Percentiles rank a stretch among this genome's conserved stretches.
Conservation (phyloP, 2,797 vertebrate genomes). For the Manis javanica region DNA sequence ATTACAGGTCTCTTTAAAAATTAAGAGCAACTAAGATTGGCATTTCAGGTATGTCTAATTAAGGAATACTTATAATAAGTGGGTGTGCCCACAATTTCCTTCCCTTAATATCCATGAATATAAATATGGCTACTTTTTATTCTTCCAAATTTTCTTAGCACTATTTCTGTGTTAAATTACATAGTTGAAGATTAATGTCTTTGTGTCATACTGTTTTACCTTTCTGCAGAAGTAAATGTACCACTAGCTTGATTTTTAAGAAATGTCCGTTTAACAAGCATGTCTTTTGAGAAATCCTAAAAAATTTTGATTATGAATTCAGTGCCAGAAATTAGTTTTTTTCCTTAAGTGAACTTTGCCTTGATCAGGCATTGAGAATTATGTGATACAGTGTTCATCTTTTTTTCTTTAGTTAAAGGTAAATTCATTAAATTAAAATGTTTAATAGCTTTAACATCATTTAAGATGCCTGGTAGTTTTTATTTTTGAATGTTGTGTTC, state of each 20-base stretch:
- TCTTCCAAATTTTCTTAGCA: neutral
- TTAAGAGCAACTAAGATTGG: neutral
- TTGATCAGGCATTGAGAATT: constrained; percentile 1
- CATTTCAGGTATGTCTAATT: neutral
- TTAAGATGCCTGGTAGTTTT: neutral
- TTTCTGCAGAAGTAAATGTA: constrained; percentile 14
- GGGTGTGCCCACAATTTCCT: neutral
- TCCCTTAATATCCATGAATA: neutral
- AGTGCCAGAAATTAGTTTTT: neutral
- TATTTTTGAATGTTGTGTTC: constrained; percentile 19
- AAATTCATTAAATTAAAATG: neutral
- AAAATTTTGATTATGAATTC: constrained; percentile 7
- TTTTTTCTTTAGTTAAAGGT: neutral
- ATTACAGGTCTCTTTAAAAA: constrained; percentile 12
- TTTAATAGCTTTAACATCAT: neutral
- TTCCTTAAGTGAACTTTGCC: constrained; percentile 7
- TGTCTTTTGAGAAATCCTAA: constrained; percentile 37
- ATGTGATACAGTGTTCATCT: neutral
- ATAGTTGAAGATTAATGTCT: neutral
- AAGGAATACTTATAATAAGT: neutral
- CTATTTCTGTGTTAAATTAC: neutral
- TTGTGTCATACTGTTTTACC: neutral
- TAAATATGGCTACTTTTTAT: neutral
- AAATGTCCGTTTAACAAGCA: neutral
- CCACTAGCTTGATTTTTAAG: constrained; percentile 46